Evolutionary conservation across 1,140 invertebrate species (phyloP), one percentile per base, ranked within the genome.

Genomic region (Euschistus heros): DNA sequence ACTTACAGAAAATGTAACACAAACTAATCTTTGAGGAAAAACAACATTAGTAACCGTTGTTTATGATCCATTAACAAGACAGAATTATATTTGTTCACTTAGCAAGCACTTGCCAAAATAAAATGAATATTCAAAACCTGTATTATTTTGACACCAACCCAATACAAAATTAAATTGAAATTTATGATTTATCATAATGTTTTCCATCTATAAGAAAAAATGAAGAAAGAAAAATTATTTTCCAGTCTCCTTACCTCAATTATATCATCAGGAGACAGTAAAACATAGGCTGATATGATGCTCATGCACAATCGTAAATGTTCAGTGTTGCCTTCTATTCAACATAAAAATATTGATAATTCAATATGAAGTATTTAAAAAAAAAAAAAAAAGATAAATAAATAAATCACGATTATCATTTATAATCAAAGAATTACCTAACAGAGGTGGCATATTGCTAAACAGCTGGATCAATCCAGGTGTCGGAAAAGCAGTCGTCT

Each of bases 231-330:
- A 6, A 33, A 22, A 61, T 26, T 54, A 18, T 54, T 24, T 26
- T 22, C 8, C 20, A 46, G 18, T 47, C 3, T 47, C 4, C 24
- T 47, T 22, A 86, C 86, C 67, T 82, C 79, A 68, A 94, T 79
- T 73, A 93, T 92, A 69, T 87, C 81, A 72, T 85, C 81, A 0
- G 90, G 88, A 70, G 84, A 86, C 6, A 96, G 77, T n/a, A 94
- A 74, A 0, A 92, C 80, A 74, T 94, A 94, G 4, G 86, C 87
- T 73, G 90, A 83, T 69, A 88, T 86, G 71, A 95, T 87, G 69
- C 86, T 83, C 14, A 93, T 78, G 70, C 88, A 88, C 27, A 84
- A 81, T 66, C 84, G 78, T 2, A 94, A 77, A 74, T 90, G 86
- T 72, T 94, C 92, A 0, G 86, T 84, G 1, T 89, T 87, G 73